Conservation (phyloP, 1,140 invertebrate genomes). For the Pomacea maculata region DNA sequence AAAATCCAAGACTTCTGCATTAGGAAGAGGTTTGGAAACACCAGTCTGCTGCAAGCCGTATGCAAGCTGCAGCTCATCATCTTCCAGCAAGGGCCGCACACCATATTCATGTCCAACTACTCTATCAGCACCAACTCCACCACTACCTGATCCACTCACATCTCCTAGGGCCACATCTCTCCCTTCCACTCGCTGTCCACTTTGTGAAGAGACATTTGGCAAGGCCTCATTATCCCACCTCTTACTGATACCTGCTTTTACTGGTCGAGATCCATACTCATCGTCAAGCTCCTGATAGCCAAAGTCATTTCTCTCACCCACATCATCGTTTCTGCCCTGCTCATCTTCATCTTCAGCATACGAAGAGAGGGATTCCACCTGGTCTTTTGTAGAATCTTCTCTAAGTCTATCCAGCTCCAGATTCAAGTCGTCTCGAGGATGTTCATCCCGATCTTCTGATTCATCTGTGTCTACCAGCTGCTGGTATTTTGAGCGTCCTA, state of each 20-base stretch:
- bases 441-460: slow-evolving; percentile 35
- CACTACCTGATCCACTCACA: background rate
- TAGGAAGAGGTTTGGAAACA: slow-evolving; percentile 32
- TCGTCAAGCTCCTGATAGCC: slow-evolving; percentile 62
- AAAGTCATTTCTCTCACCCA: slow-evolving; percentile 46
- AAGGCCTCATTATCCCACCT: slow-evolving; percentile 5
- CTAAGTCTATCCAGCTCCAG: slow-evolving; percentile 10
- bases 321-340: slow-evolving; percentile 25
- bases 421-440: slow-evolving; percentile 12
- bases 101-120: slow-evolving; percentile 83
- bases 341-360: slow-evolving; percentile 57
- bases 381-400: slow-evolving; percentile 11
- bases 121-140: slow-evolving; percentile 50
- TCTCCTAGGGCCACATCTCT: background rate
- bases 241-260: slow-evolving; percentile 28
- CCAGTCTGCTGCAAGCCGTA: slow-evolving; percentile 47
- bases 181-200: background rate
- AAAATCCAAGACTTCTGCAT: slow-evolving; percentile 27
- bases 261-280: slow-evolving; percentile 60
- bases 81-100: slow-evolving; percentile 79
- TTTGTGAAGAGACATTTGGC: background rate
- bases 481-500: slow-evolving; percentile 52
- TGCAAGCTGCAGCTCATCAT: slow-evolving; percentile 79
- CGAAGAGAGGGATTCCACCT: slow-evolving; percentile 52
- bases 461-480: slow-evolving; percentile 56